phyloP scores from a whole-genome alignment of 2,888 invertebrate genomes.

The Amaurobius ferox region DNA sequence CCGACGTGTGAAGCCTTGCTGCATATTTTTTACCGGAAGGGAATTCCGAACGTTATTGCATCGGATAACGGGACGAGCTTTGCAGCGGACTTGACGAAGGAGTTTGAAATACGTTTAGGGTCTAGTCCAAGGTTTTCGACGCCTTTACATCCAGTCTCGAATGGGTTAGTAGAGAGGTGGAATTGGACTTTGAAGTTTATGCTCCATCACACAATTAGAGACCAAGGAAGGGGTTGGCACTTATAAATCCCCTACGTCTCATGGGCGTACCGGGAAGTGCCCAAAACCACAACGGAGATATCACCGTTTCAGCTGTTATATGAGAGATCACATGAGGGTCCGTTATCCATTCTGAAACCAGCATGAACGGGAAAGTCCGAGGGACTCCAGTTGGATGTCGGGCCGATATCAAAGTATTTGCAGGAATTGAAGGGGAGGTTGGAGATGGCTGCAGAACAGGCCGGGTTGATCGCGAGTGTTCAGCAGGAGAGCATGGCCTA shows the following conservation, averaged over 20 bases:
- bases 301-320: constrained; percentile 5
- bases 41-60: background rate
- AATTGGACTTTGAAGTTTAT: background rate
- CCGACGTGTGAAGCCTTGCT: background rate
- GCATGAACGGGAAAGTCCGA: no score
- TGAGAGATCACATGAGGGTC: background rate
- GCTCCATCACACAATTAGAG: background rate
- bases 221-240: background rate
- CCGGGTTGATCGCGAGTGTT: no score
- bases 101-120: background rate
- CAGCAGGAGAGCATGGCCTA: no score
- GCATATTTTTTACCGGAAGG: background rate
- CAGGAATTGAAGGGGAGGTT: no score
- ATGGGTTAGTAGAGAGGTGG: background rate
- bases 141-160: background rate
- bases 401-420: no score
- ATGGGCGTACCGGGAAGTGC: constrained; percentile 2
- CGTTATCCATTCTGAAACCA: no score
- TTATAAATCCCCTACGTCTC: background rate
- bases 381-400: no score
- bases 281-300: background rate
- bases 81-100: background rate
- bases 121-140: background rate
- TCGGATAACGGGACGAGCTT: background rate
- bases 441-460: no score